Percentiles rank a stretch among this genome's conserved stretches.
Conservation (phyloP, 1,140 invertebrate genomes). For the Drosophila sulfurigaster region DNA sequence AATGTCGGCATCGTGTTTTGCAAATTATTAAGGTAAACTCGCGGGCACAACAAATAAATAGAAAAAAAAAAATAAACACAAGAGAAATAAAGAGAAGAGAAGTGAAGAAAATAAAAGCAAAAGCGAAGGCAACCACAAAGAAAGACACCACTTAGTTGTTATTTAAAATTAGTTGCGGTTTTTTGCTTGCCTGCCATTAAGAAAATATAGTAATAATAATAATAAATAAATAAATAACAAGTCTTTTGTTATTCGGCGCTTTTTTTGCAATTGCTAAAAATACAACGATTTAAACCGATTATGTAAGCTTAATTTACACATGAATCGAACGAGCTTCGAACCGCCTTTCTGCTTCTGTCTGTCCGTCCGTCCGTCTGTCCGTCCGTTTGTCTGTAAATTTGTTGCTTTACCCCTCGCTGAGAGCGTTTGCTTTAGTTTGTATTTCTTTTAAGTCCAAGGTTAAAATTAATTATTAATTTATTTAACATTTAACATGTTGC, state of each 20-base stretch:
- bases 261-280: conserved; percentile 82
- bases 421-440: conserved; percentile 64
- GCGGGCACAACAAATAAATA: conserved; percentile 5
- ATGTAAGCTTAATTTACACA: conserved; percentile 83
- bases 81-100: conserved; percentile 4
- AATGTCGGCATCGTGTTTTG: conserved; percentile 54
- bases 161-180: conserved; percentile 72
- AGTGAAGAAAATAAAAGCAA: conserved; percentile 16
- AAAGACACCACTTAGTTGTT: conserved; percentile 43
- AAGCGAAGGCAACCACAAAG: conserved; percentile 23
- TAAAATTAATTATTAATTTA: conserved; percentile 78
- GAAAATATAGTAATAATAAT: conserved; percentile 29
- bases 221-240: conserved; percentile 49
- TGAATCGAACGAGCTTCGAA: conserved; percentile 65
- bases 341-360: conserved; percentile 40
- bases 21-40: conserved; percentile 42
- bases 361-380: background rate
- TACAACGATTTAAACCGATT: conserved; percentile 71
- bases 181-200: conserved; percentile 47
- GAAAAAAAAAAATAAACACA: conserved; percentile 1
- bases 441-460: conserved; percentile 83
- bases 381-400: background rate
- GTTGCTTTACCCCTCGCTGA: conserved; percentile 10
- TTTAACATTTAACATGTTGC: conserved; percentile 69
- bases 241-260: conserved; percentile 48